Conservation (phyloP, 2,797 vertebrate species). For the Streptopelia turtur region DNA sequence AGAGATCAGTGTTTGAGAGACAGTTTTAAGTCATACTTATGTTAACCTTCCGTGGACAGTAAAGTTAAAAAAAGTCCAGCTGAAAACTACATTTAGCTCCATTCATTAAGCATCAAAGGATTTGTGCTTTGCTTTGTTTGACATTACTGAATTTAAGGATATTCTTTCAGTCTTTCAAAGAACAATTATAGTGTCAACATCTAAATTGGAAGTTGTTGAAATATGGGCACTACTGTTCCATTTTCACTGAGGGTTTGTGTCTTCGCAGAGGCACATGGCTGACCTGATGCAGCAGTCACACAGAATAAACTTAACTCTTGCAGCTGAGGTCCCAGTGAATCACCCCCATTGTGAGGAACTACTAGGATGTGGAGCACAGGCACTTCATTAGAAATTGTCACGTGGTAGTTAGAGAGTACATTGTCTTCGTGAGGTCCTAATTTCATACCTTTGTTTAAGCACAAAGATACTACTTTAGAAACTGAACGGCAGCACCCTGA, state of each 20-base stretch:
- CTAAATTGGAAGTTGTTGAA: slow-evolving; percentile 31
- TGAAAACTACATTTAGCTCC: background rate
- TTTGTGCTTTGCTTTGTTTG: background rate
- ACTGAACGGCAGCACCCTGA: background rate
- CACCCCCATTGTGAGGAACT: background rate
- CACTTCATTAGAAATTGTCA: fast-evolving
- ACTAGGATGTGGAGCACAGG: background rate
- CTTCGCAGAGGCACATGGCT: background rate
- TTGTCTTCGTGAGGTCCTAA: background rate
- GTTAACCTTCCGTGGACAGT: background rate
- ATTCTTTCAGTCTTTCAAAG: slow-evolving; percentile 15
- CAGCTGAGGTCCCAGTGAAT: background rate
- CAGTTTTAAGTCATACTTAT: background rate
- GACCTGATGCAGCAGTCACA: background rate
- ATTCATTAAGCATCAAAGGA: background rate
- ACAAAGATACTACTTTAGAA: background rate
- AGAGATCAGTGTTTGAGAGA: background rate
- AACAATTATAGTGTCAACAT: slow-evolving; percentile 4
- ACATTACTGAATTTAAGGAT: background rate
- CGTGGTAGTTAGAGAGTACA: background rate
- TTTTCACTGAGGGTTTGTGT: background rate
- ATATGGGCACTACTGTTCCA: background rate
- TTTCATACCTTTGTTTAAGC: background rate
- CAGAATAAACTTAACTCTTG: background rate
- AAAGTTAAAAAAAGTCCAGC: background rate